These are phyloP conservation scores for Iphiclides podalirius DNA, from an alignment of 2,888 invertebrate species.

Conservation along the genomic window DNA sequence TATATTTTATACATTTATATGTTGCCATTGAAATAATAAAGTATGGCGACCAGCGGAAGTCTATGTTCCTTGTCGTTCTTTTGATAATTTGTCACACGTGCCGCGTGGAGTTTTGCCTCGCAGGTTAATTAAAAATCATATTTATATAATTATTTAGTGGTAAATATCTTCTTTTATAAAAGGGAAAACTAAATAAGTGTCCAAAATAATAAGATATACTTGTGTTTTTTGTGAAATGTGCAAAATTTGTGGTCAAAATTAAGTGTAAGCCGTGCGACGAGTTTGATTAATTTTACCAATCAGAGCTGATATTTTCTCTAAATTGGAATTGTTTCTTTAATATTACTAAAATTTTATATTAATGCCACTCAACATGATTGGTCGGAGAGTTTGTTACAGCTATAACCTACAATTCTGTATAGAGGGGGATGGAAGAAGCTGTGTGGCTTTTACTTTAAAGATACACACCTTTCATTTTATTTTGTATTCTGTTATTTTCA, in stretches of 20 bases:
- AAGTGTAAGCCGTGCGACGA: constrained; percentile 11
- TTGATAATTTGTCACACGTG: constrained; percentile 78
- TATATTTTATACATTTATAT: constrained; percentile 21
- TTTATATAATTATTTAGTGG: constrained; percentile 41
- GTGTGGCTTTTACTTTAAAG: neutral
- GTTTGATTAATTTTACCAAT: neutral
- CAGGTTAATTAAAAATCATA: constrained; percentile 63
- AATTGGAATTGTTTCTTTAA: neutral
- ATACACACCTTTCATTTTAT: neutral
- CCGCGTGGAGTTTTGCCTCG: constrained; percentile 78
- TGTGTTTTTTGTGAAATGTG: constrained; percentile 52
- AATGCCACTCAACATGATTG: no score
- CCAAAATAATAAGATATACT: constrained; percentile 28
- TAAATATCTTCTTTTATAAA: neutral
- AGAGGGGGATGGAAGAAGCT: neutral
- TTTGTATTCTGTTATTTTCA: no score
- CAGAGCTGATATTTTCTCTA: constrained; percentile 7
- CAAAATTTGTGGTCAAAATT: constrained; percentile 5
- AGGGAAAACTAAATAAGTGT: constrained; percentile 4
- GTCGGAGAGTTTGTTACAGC: no score
- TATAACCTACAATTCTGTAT: no score
- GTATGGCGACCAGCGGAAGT: constrained; percentile 68
- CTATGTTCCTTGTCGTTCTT: constrained; percentile 64
- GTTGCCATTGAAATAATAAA: constrained; percentile 45
- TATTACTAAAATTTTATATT: neutral